Evolutionary conservation across 2,797 vertebrate genomes (phyloP).

Genomic region (Eleutherodactylus coqui): DNA sequence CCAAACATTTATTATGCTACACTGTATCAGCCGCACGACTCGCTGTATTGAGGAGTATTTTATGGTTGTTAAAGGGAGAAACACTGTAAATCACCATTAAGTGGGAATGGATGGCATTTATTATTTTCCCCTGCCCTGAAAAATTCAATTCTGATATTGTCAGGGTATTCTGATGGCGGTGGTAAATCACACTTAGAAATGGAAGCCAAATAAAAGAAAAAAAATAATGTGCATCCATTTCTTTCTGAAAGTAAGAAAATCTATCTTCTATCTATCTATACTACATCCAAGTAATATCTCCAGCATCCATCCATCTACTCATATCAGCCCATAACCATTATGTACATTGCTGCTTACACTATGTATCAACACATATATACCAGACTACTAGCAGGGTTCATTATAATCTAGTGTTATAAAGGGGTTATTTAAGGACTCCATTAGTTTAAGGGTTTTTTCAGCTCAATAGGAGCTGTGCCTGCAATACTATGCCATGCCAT

Average conservation of each 20-base stretch:
- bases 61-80: constrained; percentile 56
- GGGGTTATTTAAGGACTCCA: neutral
- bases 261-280: neutral
- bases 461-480: too few relatives aligned
- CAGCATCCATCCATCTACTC: too few relatives aligned
- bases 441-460: neutral
- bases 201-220: constrained; percentile 48
- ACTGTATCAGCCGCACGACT: constrained; percentile 48
- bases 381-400: too few relatives aligned
- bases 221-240: constrained; percentile 10
- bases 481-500: too few relatives aligned
- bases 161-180: constrained; percentile 51
- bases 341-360: too few relatives aligned
- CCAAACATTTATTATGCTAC: constrained; percentile 58
- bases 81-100: constrained; percentile 63
- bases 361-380: too few relatives aligned
- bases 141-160: constrained; percentile 64
- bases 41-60: constrained; percentile 57
- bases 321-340: too few relatives aligned
- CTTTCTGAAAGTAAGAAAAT: neutral
- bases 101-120: constrained; percentile 62
- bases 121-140: constrained; percentile 59
- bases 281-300: neutral
- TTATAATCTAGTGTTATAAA: too few relatives aligned
- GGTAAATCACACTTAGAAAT: constrained; percentile 61